Evolutionary conservation across 2,113 vertebrate species (phyloP).

Genomic region (Macquaria australasica): DNA sequence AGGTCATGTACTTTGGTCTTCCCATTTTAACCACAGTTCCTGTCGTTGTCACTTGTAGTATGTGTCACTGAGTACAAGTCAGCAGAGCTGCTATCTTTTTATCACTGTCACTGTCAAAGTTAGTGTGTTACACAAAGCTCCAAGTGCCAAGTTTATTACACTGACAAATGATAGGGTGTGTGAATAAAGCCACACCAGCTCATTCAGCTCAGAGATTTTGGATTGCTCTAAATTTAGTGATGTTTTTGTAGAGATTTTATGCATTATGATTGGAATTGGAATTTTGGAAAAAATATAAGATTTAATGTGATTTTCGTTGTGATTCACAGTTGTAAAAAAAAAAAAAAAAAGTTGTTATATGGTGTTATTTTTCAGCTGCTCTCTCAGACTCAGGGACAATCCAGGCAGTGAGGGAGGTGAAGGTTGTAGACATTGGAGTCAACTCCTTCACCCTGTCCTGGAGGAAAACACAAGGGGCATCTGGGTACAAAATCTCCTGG

Average conservation of each 20-base stretch:
- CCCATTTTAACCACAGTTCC: conserved; percentile 71
- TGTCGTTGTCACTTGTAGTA: conserved; percentile 58
- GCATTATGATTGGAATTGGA: conserved; percentile 1
- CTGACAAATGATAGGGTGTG: conserved; percentile 30
- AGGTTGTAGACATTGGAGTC: conserved; percentile 81
- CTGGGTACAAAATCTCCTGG: conserved; percentile 90
- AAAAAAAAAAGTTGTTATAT: not conserved
- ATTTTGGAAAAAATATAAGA: not conserved
- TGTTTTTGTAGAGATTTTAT: not conserved
- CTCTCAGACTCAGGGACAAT: conserved; percentile 77
- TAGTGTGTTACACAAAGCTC: conserved; percentile 14
- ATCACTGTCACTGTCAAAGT: conserved; percentile 48
- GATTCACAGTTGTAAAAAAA: not conserved
- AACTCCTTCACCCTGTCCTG: conserved; percentile 87
- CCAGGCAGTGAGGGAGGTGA: conserved; percentile 83
- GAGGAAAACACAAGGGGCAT: conserved; percentile 83
- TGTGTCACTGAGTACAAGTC: conserved; percentile 48
- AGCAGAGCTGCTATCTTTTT: conserved; percentile 60
- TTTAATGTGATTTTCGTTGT: not conserved
- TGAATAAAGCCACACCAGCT: not conserved
- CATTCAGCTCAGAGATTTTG: not conserved
- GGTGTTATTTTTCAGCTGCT: conserved; percentile 64
- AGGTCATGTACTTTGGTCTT: conserved; percentile 75
- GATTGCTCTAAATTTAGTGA: not conserved
- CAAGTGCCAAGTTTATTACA: conserved; percentile 25